phyloP scores from a whole-genome alignment of 2,888 invertebrate species.

The Drosophila antonietae region DNA sequence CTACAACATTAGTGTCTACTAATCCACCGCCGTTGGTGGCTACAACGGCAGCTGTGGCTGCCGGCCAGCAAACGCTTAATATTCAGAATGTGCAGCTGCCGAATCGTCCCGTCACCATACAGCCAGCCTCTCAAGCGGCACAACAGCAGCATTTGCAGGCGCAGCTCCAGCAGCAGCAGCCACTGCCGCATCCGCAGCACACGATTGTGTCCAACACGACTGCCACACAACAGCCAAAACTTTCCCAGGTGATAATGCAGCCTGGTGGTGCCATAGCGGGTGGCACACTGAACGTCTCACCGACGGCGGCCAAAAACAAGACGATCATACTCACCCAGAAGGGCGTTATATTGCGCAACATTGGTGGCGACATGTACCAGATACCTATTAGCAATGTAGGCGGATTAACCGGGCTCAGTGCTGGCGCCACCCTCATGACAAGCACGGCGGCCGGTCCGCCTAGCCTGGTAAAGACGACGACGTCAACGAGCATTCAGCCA shows the following conservation, averaged over 20 bases:
- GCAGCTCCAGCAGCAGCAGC: constrained; percentile 83
- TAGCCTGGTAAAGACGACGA: constrained; percentile 81
- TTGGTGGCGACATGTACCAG: constrained; percentile 84
- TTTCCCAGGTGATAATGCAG: constrained; percentile 84
- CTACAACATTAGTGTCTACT: constrained; percentile 65
- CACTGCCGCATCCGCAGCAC: constrained; percentile 81
- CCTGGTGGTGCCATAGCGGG: constrained; percentile 67
- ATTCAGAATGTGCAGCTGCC: constrained; percentile 84
- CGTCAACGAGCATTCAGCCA: constrained; percentile 72
- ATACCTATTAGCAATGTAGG: constrained; percentile 84
- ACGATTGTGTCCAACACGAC: constrained; percentile 84
- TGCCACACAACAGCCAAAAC: constrained; percentile 83
- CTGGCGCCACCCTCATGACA: constrained; percentile 81
- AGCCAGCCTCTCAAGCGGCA: constrained; percentile 84
- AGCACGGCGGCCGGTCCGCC: constrained; percentile 83
- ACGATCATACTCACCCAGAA: constrained; percentile 84
- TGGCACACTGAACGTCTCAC: constrained; percentile 72
- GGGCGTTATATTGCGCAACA: constrained; percentile 84
- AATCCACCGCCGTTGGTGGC: constrained; percentile 84
- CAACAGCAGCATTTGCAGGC: constrained; percentile 84
- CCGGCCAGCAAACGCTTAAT: constrained; percentile 80
- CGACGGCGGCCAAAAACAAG: constrained; percentile 80
- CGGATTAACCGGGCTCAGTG: constrained; percentile 76
- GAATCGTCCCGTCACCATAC: constrained; percentile 84
- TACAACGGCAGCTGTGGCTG: constrained; percentile 69